Base-by-base conservation (phyloP, 1,140 invertebrate genomes). In the Bradynema listronoti region DNA sequence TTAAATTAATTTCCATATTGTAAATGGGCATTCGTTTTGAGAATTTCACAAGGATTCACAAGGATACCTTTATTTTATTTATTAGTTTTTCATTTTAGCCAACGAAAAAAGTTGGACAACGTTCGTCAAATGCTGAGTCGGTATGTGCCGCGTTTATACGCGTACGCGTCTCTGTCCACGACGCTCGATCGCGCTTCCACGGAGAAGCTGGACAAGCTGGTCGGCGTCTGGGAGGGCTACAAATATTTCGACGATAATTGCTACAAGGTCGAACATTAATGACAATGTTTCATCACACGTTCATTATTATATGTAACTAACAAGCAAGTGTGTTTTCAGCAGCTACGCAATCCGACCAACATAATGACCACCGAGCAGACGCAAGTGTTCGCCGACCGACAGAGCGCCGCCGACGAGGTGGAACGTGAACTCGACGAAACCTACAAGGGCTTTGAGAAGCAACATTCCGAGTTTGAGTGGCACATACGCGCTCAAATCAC, bases 81-180 rank as follows among this genome's bases (percentile, higher is more conserved):
- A n/a, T n/a, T n/a, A n/a, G n/a, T n/a, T n/a, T n/a, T n/a, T 22
- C 2, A 50, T 60, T 75, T 61, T 29, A 72, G 71, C 49, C 60
- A 72, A 39, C 47, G 72, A 6, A 75, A 75, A 43, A 72, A 73
- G 33, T 22, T 61, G 39, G 69, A 72, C 39, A 61, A 52, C 30
- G 46, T 73, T 19, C 33, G 55, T 6, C 70, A 72, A 50, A 69
- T 72, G 52, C 52, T 73, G 22, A 61, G 69, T 24, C 69, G 71
- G 14, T 73, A 75, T 25, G 71, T 73, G 29, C 71, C 71, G 2
- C 61, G 70, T 51, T 51, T 73, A 39, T 73, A 69, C 42, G 72
- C 72, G 14, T 66, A 58, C 34, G 56, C 73, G 25, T 41, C 59
- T 6, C 27, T 29, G 25, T 56, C 32, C 4, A 34, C 58, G 16